Percentiles rank a stretch among this genome's conserved stretches.
phyloP scores from a whole-genome alignment of 2,888 invertebrate genomes.

The Asteroscopus sphinx region DNA sequence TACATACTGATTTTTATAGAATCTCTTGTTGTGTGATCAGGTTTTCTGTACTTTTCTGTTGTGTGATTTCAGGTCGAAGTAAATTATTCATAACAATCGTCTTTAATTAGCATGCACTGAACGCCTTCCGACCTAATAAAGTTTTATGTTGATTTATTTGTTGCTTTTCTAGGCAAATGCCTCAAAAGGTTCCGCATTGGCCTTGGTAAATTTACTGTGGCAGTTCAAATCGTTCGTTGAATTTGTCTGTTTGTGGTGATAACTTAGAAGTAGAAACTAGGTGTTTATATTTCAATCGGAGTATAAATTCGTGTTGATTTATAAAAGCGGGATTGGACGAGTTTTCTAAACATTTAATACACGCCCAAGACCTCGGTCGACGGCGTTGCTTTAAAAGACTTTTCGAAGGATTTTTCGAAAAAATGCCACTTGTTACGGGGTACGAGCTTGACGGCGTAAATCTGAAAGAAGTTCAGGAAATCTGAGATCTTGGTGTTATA shows the following conservation, averaged over 20 bases:
- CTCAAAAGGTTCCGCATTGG: constrained; percentile 41
- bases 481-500: too few relatives aligned
- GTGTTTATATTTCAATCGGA: background rate
- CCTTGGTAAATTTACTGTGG: constrained; percentile 27
- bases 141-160: constrained; percentile 52
- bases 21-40: too few relatives aligned
- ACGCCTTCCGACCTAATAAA: constrained; percentile 49
- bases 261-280: background rate
- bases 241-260: constrained; percentile 16
- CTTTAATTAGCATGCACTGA: constrained; percentile 66
- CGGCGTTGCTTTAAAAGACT: too few relatives aligned
- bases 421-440: too few relatives aligned
- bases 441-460: too few relatives aligned
- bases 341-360: too few relatives aligned
- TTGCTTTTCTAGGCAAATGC: constrained; percentile 23
- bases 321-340: too few relatives aligned
- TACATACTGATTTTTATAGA: too few relatives aligned
- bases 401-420: too few relatives aligned
- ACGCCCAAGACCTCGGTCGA: too few relatives aligned
- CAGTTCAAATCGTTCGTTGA: constrained; percentile 9
- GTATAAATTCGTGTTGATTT: too few relatives aligned
- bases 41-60: background rate
- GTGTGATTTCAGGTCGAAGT: constrained; percentile 29
- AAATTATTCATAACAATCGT: constrained; percentile 69
- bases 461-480: too few relatives aligned